Base-by-base conservation (phyloP, 2,888 invertebrate genomes). In the Heliconius aoede region DNA sequence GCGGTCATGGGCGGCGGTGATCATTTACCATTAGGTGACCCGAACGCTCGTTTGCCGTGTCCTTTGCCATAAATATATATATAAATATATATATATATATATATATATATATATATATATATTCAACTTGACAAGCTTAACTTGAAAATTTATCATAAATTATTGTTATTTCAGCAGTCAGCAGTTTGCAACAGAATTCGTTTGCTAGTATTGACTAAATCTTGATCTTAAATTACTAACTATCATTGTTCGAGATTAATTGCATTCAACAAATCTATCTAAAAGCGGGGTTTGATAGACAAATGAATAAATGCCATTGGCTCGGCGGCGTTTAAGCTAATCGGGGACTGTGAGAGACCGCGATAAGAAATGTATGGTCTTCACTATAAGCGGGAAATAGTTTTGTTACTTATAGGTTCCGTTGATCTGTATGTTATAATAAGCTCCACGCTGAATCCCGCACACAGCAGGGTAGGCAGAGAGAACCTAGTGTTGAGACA, bases 291-390 rank as follows among this genome's bases (percentile, higher is more conserved):
- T 55, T 60, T 40, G 72, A 72, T 72, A 58, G 72, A 72, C 72
- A 32, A 62, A 55, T 62, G 61, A 62, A 40, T 64, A 65, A 74
- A 11, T 65, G 26, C 46, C 28, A 62, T 32, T 36, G 69, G 32
- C 71, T 60, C 62, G 51, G 71, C 73, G 55, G 62, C 65, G 75
- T 79, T 72, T 76, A 71, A 76, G 75, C 71, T 79, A 80, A 79
- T 81, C 80, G 82, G 81, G 80, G 83, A 84, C 83, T 84, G 83
- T 79, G 80, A 32, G 26, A 60, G 58, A 21, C 32, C 40, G 36
- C 40, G 36, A 60, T 36, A 60, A 26, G 4, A 72, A 60, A 26
- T 72, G 26, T 72, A 26, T 68, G 26, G 13, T 15, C 65, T 65
- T 64, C 32, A 24, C 5, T 64, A n/a, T 0, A 24, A 32, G 1